phyloP scores from a whole-genome alignment of 2,797 vertebrate genomes.

The Chaetodon trifasciatus region DNA sequence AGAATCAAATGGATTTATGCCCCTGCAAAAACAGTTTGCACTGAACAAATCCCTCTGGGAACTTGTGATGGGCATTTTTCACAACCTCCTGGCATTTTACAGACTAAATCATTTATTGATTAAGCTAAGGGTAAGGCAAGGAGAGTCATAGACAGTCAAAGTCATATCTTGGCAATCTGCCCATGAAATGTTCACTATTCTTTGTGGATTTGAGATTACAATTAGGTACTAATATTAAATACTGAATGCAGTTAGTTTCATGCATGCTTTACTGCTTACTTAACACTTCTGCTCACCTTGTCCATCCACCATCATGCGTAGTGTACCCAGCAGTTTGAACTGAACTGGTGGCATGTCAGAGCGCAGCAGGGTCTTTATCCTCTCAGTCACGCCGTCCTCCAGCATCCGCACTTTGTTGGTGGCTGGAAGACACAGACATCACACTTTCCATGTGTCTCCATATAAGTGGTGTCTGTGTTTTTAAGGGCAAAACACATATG shows the following conservation, averaged over 20 bases:
- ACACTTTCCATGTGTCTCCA: background rate
- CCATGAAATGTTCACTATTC: too few species aligned
- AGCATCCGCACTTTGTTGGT: slow-evolving; percentile 91
- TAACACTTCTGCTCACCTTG: slow-evolving; percentile 82
- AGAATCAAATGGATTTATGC: too few species aligned
- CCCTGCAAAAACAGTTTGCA: background rate
- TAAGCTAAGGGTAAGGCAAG: background rate
- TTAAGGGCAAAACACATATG: background rate
- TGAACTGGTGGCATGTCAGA: slow-evolving; percentile 92
- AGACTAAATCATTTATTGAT: background rate
- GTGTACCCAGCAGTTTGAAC: slow-evolving; percentile 90
- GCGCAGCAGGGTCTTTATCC: slow-evolving; percentile 88
- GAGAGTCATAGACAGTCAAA: too few species aligned
- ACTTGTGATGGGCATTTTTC: background rate
- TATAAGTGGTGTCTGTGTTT: background rate
- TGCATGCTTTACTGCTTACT: background rate
- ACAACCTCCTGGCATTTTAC: background rate
- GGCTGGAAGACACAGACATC: slow-evolving; percentile 70
- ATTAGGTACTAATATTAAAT: too few species aligned
- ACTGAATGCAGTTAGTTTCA: background rate
- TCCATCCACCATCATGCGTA: slow-evolving; percentile 92
- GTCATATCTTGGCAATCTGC: too few species aligned
- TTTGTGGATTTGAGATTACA: too few species aligned
- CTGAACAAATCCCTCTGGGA: background rate
- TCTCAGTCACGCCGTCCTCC: slow-evolving; percentile 86